phyloP scores from a whole-genome alignment of 2,113 vertebrate genomes.

The Verasper variegatus region DNA sequence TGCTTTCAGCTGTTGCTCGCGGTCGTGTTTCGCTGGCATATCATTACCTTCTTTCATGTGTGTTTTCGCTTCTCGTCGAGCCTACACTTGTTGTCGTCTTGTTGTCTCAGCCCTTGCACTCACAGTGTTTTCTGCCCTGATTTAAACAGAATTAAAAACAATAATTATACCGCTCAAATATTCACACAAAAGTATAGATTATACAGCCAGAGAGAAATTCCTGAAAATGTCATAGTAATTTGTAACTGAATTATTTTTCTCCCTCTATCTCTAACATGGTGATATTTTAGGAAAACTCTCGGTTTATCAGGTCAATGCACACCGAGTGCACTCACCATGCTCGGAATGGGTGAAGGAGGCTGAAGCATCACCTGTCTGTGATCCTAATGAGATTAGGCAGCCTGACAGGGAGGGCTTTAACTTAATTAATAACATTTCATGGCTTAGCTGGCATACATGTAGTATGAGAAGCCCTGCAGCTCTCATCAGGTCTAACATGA shows the following conservation, averaged over 20 bases:
- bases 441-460: conserved; percentile 60
- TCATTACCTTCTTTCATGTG: conserved; percentile 15
- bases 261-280: neutral
- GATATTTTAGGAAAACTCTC: conserved; percentile 8
- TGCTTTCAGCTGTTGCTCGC: conserved; percentile 14
- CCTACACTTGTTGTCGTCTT: conserved; percentile 6
- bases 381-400: conserved; percentile 51
- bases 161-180: neutral
- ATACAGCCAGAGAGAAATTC: neutral
- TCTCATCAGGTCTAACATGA: conserved; percentile 60
- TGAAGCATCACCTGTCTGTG: conserved; percentile 54
- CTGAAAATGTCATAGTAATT: neutral
- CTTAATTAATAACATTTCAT: conserved; percentile 76
- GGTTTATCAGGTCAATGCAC: conserved; percentile 16
- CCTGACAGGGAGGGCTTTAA: conserved; percentile 58
- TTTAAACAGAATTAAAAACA: conserved; percentile 22
- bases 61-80: conserved; percentile 3
- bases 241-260: neutral
- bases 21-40: conserved; percentile 8
- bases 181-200: neutral
- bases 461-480: conserved; percentile 47
- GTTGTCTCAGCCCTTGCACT: neutral
- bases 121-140: neutral
- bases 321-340: neutral
- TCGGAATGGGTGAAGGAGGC: conserved; percentile 18